These are phyloP conservation scores for Platalea minor DNA, from an alignment of 2,797 vertebrate genomes.

Conservation along the genomic window DNA sequence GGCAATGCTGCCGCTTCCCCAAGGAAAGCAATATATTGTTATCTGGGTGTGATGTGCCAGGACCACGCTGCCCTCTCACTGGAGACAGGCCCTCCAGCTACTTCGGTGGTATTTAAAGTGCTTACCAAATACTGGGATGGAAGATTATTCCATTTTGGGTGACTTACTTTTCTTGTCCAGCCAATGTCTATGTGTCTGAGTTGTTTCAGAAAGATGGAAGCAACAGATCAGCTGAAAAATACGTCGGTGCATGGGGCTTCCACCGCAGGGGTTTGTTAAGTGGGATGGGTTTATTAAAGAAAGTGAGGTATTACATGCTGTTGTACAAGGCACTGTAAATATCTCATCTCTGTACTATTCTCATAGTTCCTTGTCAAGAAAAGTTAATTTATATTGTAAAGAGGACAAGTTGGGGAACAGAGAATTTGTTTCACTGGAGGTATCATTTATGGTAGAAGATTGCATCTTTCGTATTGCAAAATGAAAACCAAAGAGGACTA, in stretches of 20 bases:
- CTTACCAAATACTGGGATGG: not conserved
- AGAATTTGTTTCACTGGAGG: not conserved
- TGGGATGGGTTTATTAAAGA: not conserved
- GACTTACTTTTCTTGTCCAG: not conserved
- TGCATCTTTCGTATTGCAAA: not conserved
- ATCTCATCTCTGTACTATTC: not conserved
- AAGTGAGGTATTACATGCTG: not conserved
- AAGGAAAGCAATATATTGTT: not conserved
- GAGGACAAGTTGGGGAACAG: not conserved
- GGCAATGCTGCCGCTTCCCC: not conserved
- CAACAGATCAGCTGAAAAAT: not conserved
- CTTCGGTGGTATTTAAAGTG: not conserved
- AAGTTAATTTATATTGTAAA: not conserved
- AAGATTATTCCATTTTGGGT: not conserved
- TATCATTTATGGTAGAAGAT: not conserved
- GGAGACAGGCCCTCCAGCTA: not conserved
- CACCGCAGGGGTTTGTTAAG: not conserved
- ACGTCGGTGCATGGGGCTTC: fast-evolving
- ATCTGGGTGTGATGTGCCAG: not conserved
- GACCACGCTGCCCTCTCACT: not conserved
- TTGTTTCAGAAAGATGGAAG: not conserved
- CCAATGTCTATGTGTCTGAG: not conserved
- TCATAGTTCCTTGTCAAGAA: not conserved
- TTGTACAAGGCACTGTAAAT: not conserved
- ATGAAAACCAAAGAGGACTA: not conserved